Evolutionary conservation across 2,113 vertebrate genomes (phyloP).

Genomic region (Festucalex cinctus): DNA sequence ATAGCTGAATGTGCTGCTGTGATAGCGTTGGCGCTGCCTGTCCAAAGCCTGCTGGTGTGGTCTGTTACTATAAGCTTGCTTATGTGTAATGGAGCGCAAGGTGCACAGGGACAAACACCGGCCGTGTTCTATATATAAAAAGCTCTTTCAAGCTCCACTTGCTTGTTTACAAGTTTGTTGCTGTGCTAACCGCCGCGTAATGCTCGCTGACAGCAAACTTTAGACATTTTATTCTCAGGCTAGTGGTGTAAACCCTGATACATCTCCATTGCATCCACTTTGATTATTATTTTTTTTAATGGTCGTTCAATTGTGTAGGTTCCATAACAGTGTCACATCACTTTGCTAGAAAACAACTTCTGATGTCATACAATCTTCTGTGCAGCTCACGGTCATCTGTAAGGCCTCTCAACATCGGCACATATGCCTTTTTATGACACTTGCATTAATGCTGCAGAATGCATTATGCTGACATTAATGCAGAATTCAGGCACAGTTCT

Average conservation of each 20-base stretch:
- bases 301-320: too few species aligned
- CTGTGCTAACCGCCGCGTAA: neutral
- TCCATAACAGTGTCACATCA: neutral
- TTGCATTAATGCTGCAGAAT: neutral
- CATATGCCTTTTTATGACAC: neutral
- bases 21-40: conserved; percentile 12
- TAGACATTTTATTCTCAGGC: neutral
- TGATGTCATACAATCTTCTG: neutral
- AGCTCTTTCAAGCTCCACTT: neutral
- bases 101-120: neutral
- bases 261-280: neutral
- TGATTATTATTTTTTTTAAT: too few species aligned
- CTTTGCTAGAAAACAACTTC: neutral
- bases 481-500: neutral
- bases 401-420: neutral
- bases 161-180: neutral
- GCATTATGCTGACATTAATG: neutral
- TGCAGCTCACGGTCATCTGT: too few species aligned
- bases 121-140: neutral
- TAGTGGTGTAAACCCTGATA: neutral
- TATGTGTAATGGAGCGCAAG: conserved; percentile 8
- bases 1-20: conserved; percentile 10
- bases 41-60: conserved; percentile 21
- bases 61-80: conserved; percentile 5
- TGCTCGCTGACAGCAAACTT: neutral